Evolutionary conservation across 2,797 vertebrate genomes (phyloP), one percentile per base, ranked within the genome.

Genomic region (Rhynchonycteris naso): DNA sequence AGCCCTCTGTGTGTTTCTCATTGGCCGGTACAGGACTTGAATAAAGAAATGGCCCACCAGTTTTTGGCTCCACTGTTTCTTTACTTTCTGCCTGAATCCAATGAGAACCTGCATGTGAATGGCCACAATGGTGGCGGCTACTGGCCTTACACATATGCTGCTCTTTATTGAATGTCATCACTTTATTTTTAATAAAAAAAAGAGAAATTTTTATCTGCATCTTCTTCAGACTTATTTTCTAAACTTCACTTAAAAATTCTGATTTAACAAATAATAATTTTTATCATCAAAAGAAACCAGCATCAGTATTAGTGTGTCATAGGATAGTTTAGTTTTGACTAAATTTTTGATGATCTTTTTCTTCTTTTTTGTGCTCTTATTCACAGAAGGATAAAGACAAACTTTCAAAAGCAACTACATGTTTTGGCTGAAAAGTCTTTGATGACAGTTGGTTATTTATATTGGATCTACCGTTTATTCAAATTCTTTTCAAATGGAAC

Each of bases 201-300:
- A 65, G 33, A 72, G 56, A 75, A 72, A 38, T 56, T 80, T 26
- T 47, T 76, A 28, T 80, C 8, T 52, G 84, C 50, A 79, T 59
- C 56, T 47, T 35, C 35, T 83, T 90, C 33, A 66, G 26, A 71
- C 9, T 66, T 76, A 75, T 76, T 84, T 94, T 75, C 61, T 94
- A 78, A 88, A 78, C 52, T 26, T 61, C 3, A 35, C 19, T 4
- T 84, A 68, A 69, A 69, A 61, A 58, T 89, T 75, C 4, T 71
- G 8, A 71, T 15, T 90, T 59, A 84, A 84, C 8, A 38, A 26
- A 85, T 69, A n/a, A n/a, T 52, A 47, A 24, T 63, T 75, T 76
- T 79, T 58, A 5, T 43, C 81, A 16, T 2, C 63, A 2, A 1
- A 7, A 68, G 21, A 76, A 65, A 38, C 5, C 69, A 19, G 30